These are phyloP conservation scores for Trichogramma pretiosum DNA, from an alignment of 1,140 invertebrate genomes.

Conservation along the genomic window DNA sequence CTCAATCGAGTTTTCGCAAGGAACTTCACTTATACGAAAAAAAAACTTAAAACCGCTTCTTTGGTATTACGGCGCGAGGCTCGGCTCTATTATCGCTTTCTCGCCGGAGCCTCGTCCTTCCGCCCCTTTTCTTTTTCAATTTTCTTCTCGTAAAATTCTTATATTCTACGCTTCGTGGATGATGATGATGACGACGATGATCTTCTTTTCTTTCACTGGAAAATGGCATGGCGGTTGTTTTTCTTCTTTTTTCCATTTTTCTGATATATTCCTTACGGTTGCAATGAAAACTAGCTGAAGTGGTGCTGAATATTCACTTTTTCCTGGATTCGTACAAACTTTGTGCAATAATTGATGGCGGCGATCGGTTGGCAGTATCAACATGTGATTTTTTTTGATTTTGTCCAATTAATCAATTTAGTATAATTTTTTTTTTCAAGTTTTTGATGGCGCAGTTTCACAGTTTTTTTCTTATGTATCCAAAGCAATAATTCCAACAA, in stretches of 20 bases:
- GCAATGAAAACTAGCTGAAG: slow-evolving; percentile 13
- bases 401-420: too few species aligned
- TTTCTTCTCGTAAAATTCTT: slow-evolving; percentile 7
- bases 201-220: slow-evolving; percentile 3
- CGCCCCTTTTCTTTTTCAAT: neutral
- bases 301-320: slow-evolving; percentile 11
- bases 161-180: neutral
- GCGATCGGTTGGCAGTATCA: slow-evolving; percentile 7
- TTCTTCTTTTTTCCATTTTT: slow-evolving; percentile 10
- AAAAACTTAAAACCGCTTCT: slow-evolving; percentile 35
- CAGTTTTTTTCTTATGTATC: neutral
- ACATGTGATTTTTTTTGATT: too few species aligned
- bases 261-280: slow-evolving; percentile 11
- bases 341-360: slow-evolving; percentile 4
- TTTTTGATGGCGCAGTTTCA: neutral
- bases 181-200: neutral
- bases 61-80: slow-evolving; percentile 36
- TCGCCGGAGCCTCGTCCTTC: slow-evolving; percentile 14
- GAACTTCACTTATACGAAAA: slow-evolving; percentile 33
- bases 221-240: slow-evolving; percentile 12
- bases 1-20: slow-evolving; percentile 15
- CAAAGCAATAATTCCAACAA: neutral
- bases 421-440: too few species aligned
- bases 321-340: slow-evolving; percentile 5
- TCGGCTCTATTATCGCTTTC: slow-evolving; percentile 11